These are phyloP conservation scores for Zophobas atratus DNA, from an alignment of 1,140 invertebrate species.

Conservation along the genomic window DNA sequence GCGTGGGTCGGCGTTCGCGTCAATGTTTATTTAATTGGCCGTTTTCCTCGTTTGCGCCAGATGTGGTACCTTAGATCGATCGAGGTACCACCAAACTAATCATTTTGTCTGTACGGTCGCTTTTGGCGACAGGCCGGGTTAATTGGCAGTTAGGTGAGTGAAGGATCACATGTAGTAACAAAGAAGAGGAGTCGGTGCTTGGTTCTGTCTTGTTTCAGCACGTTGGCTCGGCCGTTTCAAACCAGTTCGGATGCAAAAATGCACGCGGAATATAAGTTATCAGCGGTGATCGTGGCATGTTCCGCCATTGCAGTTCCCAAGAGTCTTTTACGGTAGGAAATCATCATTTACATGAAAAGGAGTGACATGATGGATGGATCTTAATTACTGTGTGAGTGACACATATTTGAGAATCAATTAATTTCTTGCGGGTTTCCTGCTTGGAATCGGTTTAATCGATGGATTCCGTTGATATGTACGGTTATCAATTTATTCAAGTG, in stretches of 20 bases:
- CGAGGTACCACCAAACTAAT: conserved; percentile 34
- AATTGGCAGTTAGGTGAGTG: conserved; percentile 52
- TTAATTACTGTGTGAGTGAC: conserved; percentile 45
- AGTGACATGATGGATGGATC: conserved; percentile 34
- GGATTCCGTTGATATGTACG: conserved; percentile 5
- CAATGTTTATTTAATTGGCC: conserved; percentile 27
- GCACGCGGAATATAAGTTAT: conserved; percentile 43
- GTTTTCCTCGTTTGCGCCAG: conserved; percentile 20
- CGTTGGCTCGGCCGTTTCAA: conserved; percentile 22
- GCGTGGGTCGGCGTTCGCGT: conserved; percentile 14
- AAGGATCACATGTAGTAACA: conserved; percentile 48
- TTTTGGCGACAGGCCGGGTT: conserved; percentile 46
- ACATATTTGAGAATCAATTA: conserved; percentile 46
- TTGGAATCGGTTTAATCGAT: conserved; percentile 15
- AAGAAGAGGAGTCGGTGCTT: conserved; percentile 25
- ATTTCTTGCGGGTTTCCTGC: conserved; percentile 20
- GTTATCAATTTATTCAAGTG: conserved; percentile 1
- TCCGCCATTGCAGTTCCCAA: conserved; percentile 44
- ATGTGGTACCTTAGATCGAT: conserved; percentile 8
- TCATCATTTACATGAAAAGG: conserved; percentile 36
- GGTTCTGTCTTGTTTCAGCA: neutral
- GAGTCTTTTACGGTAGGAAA: conserved; percentile 33
- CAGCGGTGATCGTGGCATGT: conserved; percentile 34
- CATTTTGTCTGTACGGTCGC: conserved; percentile 16
- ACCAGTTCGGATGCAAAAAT: conserved; percentile 43